These are phyloP conservation scores for Clarias pachynema DNA, from an alignment of 2,797 vertebrate genomes.

Conservation along the genomic window DNA sequence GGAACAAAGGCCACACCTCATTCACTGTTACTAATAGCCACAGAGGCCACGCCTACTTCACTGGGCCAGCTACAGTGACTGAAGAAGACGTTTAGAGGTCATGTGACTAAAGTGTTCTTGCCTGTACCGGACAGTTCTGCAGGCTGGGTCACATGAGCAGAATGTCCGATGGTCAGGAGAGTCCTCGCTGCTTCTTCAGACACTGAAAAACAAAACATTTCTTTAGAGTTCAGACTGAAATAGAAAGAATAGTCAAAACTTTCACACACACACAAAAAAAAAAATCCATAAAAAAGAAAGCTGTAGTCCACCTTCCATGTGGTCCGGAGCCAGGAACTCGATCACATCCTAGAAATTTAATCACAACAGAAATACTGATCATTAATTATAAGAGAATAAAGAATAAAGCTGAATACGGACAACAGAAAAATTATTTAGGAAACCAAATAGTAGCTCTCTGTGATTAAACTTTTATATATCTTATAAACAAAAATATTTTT, in stretches of 20 bases:
- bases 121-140: conserved; percentile 44
- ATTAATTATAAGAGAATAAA: not conserved
- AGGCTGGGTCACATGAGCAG: conserved; percentile 66
- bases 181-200: conserved; percentile 87
- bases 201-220: conserved; percentile 54
- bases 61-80: not conserved
- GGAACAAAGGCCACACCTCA: not conserved
- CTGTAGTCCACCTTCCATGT: conserved; percentile 76
- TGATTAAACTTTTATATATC: too few relatives aligned
- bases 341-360: conserved; percentile 78
- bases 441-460: not conserved
- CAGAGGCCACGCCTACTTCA: not conserved
- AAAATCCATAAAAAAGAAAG: not conserved
- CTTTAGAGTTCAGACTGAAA: not conserved
- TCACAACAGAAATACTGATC: conserved; percentile 40
- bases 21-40: not conserved
- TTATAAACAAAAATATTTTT: not conserved
- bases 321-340: conserved; percentile 72
- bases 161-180: conserved; percentile 86
- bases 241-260: not conserved
- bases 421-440: not conserved
- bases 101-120: conserved; percentile 24
- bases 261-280: not conserved
- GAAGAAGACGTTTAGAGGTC: not conserved
- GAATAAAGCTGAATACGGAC: not conserved